A percentile compares a stretch with the other conserved stretches of the same genome.
These are phyloP conservation scores for Machimus rusticus DNA, from an alignment of 2,888 invertebrate genomes.

Conservation along the genomic window DNA sequence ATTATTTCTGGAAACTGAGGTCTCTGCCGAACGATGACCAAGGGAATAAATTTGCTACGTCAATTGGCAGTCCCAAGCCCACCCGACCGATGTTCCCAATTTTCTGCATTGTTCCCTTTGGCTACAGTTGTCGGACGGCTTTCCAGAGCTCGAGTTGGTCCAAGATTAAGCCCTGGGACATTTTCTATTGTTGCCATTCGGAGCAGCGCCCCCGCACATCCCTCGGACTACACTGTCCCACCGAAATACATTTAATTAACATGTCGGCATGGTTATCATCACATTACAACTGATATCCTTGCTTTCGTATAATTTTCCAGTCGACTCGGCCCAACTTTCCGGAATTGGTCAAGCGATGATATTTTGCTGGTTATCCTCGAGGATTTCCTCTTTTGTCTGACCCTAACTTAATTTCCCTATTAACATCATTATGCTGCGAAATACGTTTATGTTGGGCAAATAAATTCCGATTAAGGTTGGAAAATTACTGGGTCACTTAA, in stretches of 20 bases:
- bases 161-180: not conserved
- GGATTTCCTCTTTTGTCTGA: constrained; percentile 8
- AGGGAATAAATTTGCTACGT: not conserved
- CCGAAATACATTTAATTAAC: constrained; percentile 19
- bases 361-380: not conserved
- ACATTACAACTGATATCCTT: constrained; percentile 16
- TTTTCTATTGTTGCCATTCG: not conserved
- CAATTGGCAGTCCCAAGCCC: not conserved
- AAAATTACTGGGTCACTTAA: not conserved
- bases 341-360: constrained; percentile 21
- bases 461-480: not conserved
- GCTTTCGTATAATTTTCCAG: constrained; percentile 6
- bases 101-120: not conserved
- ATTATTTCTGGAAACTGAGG: not conserved
- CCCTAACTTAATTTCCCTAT: constrained; percentile 37
- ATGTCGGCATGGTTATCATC: constrained; percentile 18
- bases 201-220: not conserved
- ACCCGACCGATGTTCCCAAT: not conserved
- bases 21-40: not conserved
- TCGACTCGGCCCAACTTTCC: not conserved
- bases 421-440: constrained; percentile 36
- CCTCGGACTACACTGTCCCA: not conserved
- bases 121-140: not conserved
- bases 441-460: constrained; percentile 7
- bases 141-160: not conserved